Evolutionary conservation across 2,113 vertebrate genomes (phyloP).

Genomic region (Hippocampus abdominalis): DNA sequence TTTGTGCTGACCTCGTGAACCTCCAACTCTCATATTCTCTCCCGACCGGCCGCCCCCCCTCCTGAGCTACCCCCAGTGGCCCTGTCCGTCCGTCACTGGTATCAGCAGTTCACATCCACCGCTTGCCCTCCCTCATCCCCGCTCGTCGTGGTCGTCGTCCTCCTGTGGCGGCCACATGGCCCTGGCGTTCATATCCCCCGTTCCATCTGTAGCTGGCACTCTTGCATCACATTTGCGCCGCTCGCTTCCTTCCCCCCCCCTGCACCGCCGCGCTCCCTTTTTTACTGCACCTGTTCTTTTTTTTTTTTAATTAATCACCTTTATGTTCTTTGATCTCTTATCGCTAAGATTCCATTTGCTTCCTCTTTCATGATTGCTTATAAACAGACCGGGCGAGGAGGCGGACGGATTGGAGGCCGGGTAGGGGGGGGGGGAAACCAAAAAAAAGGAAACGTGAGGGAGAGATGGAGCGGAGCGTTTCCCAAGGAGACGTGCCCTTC

Average conservation of each 20-base stretch:
- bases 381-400: constrained; percentile 25
- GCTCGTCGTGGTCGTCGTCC: constrained; percentile 9
- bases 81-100: constrained; percentile 51
- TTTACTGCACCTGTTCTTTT: constrained; percentile 10
- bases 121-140: background rate
- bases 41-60: constrained; percentile 20
- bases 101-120: constrained; percentile 50
- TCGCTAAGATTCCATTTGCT: background rate
- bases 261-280: constrained; percentile 27
- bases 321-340: constrained; percentile 5
- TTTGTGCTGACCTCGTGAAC: constrained; percentile 48
- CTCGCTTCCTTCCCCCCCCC: constrained; percentile 37
- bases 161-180: constrained; percentile 40
- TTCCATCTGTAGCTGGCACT: constrained; percentile 72
- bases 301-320: constrained; percentile 2
- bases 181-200: constrained; percentile 54
- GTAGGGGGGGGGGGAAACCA: constrained; percentile 1
- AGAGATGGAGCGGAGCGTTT: constrained; percentile 39
- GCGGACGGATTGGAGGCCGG: background rate
- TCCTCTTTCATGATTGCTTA: constrained; percentile 58
- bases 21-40: constrained; percentile 15
- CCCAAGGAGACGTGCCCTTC: constrained; percentile 45
- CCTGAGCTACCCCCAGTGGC: constrained; percentile 49
- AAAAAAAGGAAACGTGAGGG: constrained; percentile 23
- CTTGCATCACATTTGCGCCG: constrained; percentile 66